phyloP scores from a whole-genome alignment of 2,888 invertebrate species.

The Clivina fossor region DNA sequence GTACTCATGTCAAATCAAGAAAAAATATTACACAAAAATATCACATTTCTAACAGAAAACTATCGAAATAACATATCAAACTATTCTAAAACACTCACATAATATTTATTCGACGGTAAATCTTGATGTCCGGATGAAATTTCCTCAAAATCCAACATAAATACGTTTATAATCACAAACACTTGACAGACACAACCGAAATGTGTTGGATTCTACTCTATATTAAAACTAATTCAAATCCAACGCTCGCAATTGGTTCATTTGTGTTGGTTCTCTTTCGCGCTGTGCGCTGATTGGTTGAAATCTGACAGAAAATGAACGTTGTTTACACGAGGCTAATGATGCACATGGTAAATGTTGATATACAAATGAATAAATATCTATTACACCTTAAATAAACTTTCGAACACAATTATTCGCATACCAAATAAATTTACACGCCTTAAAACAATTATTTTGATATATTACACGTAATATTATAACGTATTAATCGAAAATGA shows the following conservation, averaged over 20 bases:
- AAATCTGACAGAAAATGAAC: conserved; percentile 23
- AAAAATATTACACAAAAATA: conserved; percentile 32
- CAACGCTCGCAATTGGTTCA: conserved; percentile 48
- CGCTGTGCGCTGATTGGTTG: conserved; percentile 50
- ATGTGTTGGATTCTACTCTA: conserved; percentile 38
- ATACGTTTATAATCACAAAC: conserved; percentile 51
- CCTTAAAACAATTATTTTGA: background rate
- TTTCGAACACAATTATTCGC: background rate
- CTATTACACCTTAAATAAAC: conserved; percentile 2
- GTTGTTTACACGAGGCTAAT: conserved; percentile 22
- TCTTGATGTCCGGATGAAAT: conserved; percentile 68
- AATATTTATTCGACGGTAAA: conserved; percentile 66
- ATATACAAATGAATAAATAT: conserved; percentile 7
- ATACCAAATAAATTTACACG: conserved; percentile 1
- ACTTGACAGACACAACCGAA: conserved; percentile 54
- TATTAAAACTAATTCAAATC: conserved; percentile 57
- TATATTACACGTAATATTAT: conserved; percentile 2
- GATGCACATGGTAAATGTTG: conserved; percentile 19
- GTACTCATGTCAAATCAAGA: conserved; percentile 29
- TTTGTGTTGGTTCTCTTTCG: conserved; percentile 52
- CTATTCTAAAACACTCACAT: conserved; percentile 60
- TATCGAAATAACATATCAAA: conserved; percentile 42
- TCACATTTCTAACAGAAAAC: conserved; percentile 50
- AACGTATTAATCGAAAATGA: background rate
- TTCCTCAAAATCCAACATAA: conserved; percentile 71